Evolutionary conservation across 2,797 vertebrate species (phyloP).

Genomic region (Triplophysa bombifrons): DNA sequence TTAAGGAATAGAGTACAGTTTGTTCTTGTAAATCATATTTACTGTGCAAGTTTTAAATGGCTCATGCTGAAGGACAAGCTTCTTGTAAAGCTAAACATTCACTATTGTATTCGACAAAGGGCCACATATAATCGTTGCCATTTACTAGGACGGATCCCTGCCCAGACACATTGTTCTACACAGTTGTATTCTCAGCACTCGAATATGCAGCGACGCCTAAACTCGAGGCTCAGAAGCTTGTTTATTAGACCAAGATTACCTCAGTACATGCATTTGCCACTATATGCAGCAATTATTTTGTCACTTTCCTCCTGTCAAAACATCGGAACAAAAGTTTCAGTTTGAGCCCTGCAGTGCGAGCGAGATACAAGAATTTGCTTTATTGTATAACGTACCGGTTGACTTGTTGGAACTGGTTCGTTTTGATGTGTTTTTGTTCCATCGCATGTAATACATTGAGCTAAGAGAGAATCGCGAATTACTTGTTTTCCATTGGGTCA

Average conservation of each 20-base stretch:
- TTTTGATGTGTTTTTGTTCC: conserved; percentile 48
- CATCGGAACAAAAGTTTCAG: conserved; percentile 52
- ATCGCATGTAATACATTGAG: conserved; percentile 46
- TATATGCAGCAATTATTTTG: conserved; percentile 52
- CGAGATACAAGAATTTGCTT: conserved; percentile 52
- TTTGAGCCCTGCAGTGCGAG: conserved; percentile 51
- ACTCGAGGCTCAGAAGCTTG: conserved; percentile 24
- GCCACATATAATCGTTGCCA: conserved; percentile 20
- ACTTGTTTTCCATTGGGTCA: conserved; percentile 41
- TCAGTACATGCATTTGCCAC: conserved; percentile 26
- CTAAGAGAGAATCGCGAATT: conserved; percentile 32
- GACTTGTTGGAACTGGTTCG: conserved; percentile 57
- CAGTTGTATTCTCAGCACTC: conserved; percentile 17
- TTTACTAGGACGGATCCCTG: conserved; percentile 39
- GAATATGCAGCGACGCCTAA: conserved; percentile 35
- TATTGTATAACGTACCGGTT: conserved; percentile 41
- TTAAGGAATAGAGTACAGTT: conserved; percentile 1
- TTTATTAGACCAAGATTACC: conserved; percentile 45
- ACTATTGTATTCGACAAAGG: conserved; percentile 30
- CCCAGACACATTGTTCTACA: conserved; percentile 40
- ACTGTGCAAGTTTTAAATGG: conserved; percentile 8
- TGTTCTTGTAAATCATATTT: conserved; percentile 17
- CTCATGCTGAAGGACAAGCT: conserved; percentile 19
- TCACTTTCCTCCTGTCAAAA: conserved; percentile 49
- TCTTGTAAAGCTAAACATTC: conserved; percentile 37